These are phyloP conservation scores for Drosophila austrosaltans DNA, from an alignment of 2,888 invertebrate genomes.

Conservation along the genomic window DNA sequence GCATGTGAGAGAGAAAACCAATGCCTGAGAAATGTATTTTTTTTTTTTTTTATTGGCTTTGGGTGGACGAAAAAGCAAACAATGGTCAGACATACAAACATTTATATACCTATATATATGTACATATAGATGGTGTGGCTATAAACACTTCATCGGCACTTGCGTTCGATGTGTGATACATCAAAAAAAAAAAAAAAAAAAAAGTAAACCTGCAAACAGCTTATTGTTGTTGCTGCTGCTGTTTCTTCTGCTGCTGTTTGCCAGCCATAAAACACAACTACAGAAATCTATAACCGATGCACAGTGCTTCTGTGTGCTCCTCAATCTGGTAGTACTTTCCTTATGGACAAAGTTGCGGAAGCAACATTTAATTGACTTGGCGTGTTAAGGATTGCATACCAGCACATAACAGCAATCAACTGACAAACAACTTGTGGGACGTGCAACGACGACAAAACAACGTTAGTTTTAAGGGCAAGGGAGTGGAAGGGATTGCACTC, in stretches of 20 bases:
- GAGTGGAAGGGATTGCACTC: conserved; percentile 8
- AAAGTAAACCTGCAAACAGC: background rate
- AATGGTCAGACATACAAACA: conserved; percentile 23
- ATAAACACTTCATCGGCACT: conserved; percentile 16
- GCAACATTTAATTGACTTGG: conserved; percentile 73
- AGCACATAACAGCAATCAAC: conserved; percentile 71
- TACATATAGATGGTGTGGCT: background rate
- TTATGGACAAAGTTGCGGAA: conserved; percentile 59
- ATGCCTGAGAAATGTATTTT: too few relatives aligned
- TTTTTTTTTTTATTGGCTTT: too few relatives aligned
- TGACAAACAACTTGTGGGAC: conserved; percentile 66
- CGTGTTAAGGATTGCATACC: conserved; percentile 70
- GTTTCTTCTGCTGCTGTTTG: too few relatives aligned
- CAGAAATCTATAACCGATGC: conserved; percentile 1
- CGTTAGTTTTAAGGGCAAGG: background rate
- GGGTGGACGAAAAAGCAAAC: conserved; percentile 2
- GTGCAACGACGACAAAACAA: conserved; percentile 41
- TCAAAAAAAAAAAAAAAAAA: conserved; percentile 1
- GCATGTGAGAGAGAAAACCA: too few relatives aligned
- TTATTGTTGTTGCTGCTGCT: background rate
- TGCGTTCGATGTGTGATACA: conserved; percentile 10
- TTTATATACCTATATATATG: background rate
- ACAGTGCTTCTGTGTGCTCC: background rate
- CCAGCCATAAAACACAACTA: background rate
- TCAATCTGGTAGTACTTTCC: conserved; percentile 54